Percentiles rank a stretch among this genome's conserved stretches.
Conservation (phyloP, 1,140 invertebrate genomes). For the Anagrus nilaparvatae region DNA sequence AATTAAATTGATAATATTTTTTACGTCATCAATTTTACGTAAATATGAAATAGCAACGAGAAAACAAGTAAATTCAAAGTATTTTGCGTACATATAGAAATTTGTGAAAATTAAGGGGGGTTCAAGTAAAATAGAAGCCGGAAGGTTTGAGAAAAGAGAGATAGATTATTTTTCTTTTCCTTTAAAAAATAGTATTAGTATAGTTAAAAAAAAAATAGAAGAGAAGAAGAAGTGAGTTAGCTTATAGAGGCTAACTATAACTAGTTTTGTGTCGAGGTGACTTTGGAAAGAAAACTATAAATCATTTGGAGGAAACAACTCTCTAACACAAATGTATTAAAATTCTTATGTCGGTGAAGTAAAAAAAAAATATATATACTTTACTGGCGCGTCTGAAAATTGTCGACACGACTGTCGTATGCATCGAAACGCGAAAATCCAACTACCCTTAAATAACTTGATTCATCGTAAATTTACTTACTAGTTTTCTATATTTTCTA, state of each 20-base stretch:
- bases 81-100: conserved; percentile 31
- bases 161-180: too few relatives aligned
- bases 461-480: conserved; percentile 29
- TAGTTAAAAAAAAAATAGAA: too few relatives aligned
- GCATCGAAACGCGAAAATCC: conserved; percentile 43
- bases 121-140: conserved; percentile 10
- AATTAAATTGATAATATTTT: too few relatives aligned
- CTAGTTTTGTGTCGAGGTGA: too few relatives aligned
- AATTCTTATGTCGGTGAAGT: conserved; percentile 10
- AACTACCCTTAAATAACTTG: conserved; percentile 45
- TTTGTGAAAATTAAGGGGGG: conserved; percentile 17
- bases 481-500: conserved; percentile 11
- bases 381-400: conserved; percentile 15
- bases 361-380: conserved; percentile 3
- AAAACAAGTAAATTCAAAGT: conserved; percentile 27
- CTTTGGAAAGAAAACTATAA: conserved; percentile 37
- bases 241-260: too few relatives aligned
- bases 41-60: too few relatives aligned
- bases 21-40: too few relatives aligned
- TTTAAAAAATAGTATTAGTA: too few relatives aligned
- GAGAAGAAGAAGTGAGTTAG: too few relatives aligned
- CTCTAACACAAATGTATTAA: conserved; percentile 19
- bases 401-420: conserved; percentile 28
- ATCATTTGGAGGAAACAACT: conserved; percentile 35
- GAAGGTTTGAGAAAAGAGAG: conserved; percentile 10